Evolutionary conservation across 1,140 invertebrate genomes (phyloP), one percentile per base, ranked within the genome.

Genomic region (Apis florea): DNA sequence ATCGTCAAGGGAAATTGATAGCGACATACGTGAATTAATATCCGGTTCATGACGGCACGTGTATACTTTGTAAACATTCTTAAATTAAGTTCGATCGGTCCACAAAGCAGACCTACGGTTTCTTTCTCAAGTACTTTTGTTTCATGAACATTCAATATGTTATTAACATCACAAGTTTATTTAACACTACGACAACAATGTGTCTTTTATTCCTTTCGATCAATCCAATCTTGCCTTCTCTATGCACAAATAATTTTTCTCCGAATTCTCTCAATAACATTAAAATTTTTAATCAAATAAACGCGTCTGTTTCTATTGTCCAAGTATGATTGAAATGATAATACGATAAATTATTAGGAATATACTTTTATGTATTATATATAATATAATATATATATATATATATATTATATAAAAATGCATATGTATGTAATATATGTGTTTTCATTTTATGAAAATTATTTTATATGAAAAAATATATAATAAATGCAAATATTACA

Each of bases 41-140:
- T 90, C 83, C 83, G 72, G 71, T 85, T 84, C 86, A 89, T 90
- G 85, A 88, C 76, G 66, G 64, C 74, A 72, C 47, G 82, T 77
- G 69, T 84, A 86, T 26, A 78, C 78, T 64, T 21, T 40, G 72
- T 77, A 82, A 83, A 80, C 79, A 72, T 66, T 79, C 56, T 51
- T 75, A 82, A 84, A 77, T 89, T 86, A 85, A 87, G 83, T 90
- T 89, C 74, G 81, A 83, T 90, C 81, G 81, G 51, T 47, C 69
- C 47, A 31, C 54, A 26, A 26, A 51, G 61, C 26, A 1, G 56
- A 19, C 31, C 6, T 79, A 72, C 67, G 54, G 56, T 4, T 26
- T 5, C n/a, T 69, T 21, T 51, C 31, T 40, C 13, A 3, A 56
- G 26, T 19, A 31, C 19, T 47, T 56, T 76, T 40, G 24, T 10